These are phyloP conservation scores for Gari tellinella DNA, from an alignment of 2,888 invertebrate genomes.

Conservation along the genomic window DNA sequence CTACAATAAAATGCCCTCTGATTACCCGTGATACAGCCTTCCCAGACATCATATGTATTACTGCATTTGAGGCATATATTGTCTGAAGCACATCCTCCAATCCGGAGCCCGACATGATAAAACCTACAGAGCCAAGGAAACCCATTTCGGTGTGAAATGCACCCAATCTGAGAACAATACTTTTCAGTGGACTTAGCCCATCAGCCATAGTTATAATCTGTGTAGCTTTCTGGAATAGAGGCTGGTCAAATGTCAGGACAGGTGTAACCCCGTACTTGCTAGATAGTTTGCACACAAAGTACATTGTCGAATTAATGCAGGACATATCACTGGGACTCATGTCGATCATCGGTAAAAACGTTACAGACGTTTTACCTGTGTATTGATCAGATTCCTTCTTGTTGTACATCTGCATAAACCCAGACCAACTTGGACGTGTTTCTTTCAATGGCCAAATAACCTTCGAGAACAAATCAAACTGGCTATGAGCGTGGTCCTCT, in stretches of 20 bases:
- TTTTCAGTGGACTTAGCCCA: not conserved
- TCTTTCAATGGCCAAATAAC: constrained; percentile 20
- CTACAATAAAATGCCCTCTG: constrained; percentile 61
- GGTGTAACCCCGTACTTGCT: constrained; percentile 35
- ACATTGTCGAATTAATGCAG: constrained; percentile 54
- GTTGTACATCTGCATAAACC: constrained; percentile 41
- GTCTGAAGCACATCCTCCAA: constrained; percentile 32
- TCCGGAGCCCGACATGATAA: constrained; percentile 37
- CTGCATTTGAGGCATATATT: constrained; percentile 45
- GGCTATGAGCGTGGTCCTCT: not conserved
- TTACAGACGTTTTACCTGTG: constrained; percentile 7
- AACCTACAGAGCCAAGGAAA: constrained; percentile 62
- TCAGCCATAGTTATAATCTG: not conserved
- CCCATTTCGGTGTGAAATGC: constrained; percentile 54
- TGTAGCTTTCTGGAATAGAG: constrained; percentile 34
- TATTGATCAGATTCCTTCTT: not conserved
- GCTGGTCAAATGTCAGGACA: constrained; percentile 49
- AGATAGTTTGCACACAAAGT: constrained; percentile 51
- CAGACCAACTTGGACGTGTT: constrained; percentile 42
- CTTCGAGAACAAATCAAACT: constrained; percentile 35
- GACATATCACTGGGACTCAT: constrained; percentile 58
- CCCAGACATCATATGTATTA: constrained; percentile 63
- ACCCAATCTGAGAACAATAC: constrained; percentile 34
- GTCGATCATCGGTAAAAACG: constrained; percentile 65
- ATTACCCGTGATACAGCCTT: constrained; percentile 62